phyloP scores from a whole-genome alignment of 2,797 vertebrate species.

The Sebastes hopkinsi region DNA sequence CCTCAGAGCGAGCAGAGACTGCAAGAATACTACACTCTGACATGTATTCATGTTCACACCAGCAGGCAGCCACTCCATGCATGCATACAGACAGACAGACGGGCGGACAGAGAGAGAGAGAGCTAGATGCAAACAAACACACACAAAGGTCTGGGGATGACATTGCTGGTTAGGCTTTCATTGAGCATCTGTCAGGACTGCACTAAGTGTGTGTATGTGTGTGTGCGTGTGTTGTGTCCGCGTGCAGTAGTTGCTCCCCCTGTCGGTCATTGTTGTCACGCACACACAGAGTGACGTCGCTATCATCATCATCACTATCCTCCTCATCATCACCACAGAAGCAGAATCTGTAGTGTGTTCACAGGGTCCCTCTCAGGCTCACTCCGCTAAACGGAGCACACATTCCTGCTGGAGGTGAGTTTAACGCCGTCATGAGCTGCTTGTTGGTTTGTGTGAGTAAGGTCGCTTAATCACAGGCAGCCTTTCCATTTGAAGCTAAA shows the following conservation, averaged over 20 bases:
- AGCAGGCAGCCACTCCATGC: neutral
- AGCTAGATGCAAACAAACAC: neutral
- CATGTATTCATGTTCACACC: neutral
- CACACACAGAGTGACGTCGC: conserved; percentile 7
- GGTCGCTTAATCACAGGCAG: accelerated
- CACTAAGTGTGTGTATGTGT: neutral
- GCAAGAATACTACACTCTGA: neutral
- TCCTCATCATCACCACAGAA: neutral
- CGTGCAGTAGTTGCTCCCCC: conserved; percentile 26
- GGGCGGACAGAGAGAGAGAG: neutral
- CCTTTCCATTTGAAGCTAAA: neutral
- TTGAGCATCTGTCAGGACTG: conserved; percentile 6
- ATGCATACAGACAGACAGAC: neutral
- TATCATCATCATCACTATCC: neutral
- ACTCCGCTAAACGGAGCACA: conserved; percentile 18
- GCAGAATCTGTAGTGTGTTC: conserved; percentile 3
- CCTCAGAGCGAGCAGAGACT: neutral
- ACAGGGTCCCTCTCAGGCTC: conserved; percentile 10
- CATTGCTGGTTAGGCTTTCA: neutral
- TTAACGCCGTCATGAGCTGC: neutral
- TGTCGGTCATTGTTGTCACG: neutral
- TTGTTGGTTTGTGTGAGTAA: no score
- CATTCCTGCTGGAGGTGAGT: conserved; percentile 54
- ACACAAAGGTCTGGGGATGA: no score
- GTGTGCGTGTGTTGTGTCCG: neutral